These are phyloP conservation scores for Pteromalus puparum DNA, from an alignment of 1,140 invertebrate species.

Conservation along the genomic window DNA sequence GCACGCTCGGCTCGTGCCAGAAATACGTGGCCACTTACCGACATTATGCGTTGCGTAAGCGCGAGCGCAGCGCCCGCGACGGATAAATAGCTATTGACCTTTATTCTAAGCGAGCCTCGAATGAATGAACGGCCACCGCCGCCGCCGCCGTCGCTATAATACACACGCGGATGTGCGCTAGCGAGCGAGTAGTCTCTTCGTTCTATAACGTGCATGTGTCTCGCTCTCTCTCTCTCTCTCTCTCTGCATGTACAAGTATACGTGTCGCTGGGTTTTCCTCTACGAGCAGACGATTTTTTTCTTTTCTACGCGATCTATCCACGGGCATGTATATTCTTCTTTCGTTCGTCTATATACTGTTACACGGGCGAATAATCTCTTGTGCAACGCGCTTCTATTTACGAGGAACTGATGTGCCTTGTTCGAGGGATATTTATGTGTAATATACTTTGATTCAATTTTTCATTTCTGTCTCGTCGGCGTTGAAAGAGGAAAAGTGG, in stretches of 20 bases:
- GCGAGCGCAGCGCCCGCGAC: background rate
- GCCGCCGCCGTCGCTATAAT: background rate
- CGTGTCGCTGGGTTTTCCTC: no score
- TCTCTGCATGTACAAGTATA: background rate
- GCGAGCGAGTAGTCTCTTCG: background rate
- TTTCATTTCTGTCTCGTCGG: no score
- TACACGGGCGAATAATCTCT: background rate
- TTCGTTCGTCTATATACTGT: no score
- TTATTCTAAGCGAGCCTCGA: slow-evolving; percentile 51
- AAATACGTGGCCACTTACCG: slow-evolving; percentile 53
- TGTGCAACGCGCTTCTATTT: background rate
- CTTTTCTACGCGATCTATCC: background rate
- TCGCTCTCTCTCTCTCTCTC: background rate
- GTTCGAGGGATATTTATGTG: background rate
- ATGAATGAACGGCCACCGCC: slow-evolving; percentile 28
- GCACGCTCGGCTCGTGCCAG: slow-evolving; percentile 34
- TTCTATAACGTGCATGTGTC: background rate
- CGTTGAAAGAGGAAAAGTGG: no score
- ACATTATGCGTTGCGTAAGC: slow-evolving; percentile 45
- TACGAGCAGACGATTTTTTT: background rate
- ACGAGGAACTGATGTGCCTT: background rate
- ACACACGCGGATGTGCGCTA: background rate
- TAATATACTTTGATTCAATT: no score
- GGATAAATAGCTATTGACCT: slow-evolving; percentile 62
- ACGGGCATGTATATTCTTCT: no score